Conservation (phyloP, 2,888 invertebrate species). For the Troides oblongomaculatus region DNA sequence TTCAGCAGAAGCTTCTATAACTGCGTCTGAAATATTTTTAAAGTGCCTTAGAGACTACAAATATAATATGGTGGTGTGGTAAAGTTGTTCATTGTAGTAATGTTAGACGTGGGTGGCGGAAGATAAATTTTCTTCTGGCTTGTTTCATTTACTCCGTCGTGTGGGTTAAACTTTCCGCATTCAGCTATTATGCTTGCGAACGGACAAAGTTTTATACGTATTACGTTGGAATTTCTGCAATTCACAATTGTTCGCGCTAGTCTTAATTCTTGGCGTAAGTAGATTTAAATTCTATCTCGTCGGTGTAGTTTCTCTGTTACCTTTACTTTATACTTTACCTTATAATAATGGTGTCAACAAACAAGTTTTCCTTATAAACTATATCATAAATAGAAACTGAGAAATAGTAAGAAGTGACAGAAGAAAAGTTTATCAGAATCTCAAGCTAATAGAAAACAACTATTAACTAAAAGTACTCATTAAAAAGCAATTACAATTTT, state of each 20-base stretch:
- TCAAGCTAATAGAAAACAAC: too few species aligned
- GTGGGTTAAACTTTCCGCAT: background rate
- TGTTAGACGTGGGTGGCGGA: background rate
- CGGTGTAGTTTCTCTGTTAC: background rate
- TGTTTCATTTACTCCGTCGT: constrained; percentile 9
- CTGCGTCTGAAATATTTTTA: background rate
- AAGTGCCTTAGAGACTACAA: background rate
- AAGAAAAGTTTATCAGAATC: too few species aligned
- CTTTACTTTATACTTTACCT: too few species aligned
- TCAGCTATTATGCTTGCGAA: background rate
- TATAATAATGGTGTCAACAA: too few species aligned
- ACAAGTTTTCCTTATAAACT: too few species aligned
- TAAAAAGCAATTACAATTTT: too few species aligned
- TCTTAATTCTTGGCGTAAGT: background rate
- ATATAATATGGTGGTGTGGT: background rate
- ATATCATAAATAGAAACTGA: too few species aligned
- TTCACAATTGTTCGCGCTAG: background rate
- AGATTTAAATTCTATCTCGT: background rate
- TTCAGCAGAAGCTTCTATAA: background rate
- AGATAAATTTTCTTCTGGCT: constrained; percentile 12
- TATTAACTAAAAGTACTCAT: too few species aligned
- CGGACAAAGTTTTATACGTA: background rate
- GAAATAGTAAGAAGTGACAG: too few species aligned
- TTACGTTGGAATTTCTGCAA: background rate
- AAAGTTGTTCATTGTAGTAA: background rate